Evolutionary conservation across 2,797 vertebrate species (phyloP).

Genomic region (Epinephelus coioides): DNA sequence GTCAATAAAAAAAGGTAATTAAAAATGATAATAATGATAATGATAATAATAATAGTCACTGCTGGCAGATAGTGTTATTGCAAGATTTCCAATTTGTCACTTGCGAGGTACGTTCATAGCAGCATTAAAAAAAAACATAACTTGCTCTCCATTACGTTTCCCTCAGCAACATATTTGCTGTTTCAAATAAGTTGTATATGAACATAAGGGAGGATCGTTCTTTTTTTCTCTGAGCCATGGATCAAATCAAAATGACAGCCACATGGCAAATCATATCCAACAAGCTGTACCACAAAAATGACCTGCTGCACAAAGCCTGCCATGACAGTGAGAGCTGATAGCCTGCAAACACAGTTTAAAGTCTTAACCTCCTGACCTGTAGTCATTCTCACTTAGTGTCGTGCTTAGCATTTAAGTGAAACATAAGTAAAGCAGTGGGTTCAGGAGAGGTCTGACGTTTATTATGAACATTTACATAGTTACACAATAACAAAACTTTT

Average conservation of each 20-base stretch:
- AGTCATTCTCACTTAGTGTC: no score
- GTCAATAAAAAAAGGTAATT: no score
- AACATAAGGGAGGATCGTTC: neutral
- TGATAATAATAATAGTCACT: no score
- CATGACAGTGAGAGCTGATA: neutral
- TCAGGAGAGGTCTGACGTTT: conserved; percentile 4
- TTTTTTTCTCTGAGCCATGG: neutral
- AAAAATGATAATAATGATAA: no score
- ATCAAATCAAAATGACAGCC: neutral
- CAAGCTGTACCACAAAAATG: neutral
- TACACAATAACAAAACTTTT: neutral
- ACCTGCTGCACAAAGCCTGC: neutral
- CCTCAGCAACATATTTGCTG: no score
- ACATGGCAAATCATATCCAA: neutral
- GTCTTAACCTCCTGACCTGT: neutral
- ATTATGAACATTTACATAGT: conserved; percentile 2
- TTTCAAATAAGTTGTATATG: no score
- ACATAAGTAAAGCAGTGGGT: neutral
- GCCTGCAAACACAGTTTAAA: neutral
- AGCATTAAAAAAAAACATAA: no score
- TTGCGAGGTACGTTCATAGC: no score
- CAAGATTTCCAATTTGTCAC: no score
- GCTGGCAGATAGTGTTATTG: no score
- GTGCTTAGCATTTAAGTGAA: neutral
- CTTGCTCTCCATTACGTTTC: no score